These are phyloP conservation scores for Colaptes auratus DNA, from an alignment of 2,113 vertebrate genomes.

Conservation along the genomic window DNA sequence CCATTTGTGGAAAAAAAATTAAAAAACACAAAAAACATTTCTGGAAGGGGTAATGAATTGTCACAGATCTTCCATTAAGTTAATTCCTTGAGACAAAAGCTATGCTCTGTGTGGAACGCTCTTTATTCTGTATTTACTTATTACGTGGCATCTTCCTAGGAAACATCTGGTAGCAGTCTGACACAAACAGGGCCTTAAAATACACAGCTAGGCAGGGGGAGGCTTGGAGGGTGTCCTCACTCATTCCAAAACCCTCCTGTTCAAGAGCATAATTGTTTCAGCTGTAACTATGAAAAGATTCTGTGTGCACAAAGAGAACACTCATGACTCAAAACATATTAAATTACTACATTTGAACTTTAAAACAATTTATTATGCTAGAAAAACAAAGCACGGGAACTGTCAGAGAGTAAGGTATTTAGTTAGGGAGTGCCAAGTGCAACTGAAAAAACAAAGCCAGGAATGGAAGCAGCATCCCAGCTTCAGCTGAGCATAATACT, in stretches of 20 bases:
- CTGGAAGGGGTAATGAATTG: background rate
- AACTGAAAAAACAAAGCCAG: slow-evolving; percentile 52
- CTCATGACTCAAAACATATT: slow-evolving; percentile 16
- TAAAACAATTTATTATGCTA: background rate
- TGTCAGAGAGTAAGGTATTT: background rate
- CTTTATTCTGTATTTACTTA: background rate
- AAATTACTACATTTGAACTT: slow-evolving; percentile 23
- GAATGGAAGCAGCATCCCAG: background rate
- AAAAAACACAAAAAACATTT: background rate
- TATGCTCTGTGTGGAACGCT: background rate
- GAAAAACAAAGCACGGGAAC: slow-evolving; percentile 14
- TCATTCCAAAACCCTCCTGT: background rate
- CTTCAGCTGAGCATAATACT: slow-evolving; percentile 15
- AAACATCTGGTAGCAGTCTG: background rate
- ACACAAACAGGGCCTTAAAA: background rate
- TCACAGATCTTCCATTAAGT: background rate
- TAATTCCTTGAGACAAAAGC: background rate
- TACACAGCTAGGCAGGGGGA: background rate
- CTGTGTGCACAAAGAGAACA: background rate
- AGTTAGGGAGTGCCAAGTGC: slow-evolving; percentile 3
- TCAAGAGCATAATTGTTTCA: background rate
- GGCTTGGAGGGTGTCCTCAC: background rate
- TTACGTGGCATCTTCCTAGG: background rate
- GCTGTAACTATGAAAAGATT: background rate
- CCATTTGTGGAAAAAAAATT: background rate